Evolutionary conservation across 2,888 invertebrate genomes (phyloP).

Genomic region (Toxonevra muliebris): DNA sequence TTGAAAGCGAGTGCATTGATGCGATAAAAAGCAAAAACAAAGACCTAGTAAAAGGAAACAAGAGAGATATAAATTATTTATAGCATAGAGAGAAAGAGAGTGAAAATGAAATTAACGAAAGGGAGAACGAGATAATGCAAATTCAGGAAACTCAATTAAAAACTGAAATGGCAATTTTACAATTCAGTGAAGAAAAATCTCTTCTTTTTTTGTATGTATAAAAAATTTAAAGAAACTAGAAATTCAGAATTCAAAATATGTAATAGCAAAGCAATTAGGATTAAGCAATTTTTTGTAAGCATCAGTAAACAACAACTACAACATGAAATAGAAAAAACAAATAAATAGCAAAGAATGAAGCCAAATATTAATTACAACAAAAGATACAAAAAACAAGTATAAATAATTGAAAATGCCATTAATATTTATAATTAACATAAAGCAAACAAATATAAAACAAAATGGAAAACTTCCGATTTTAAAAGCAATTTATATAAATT

Average conservation of each 20-base stretch:
- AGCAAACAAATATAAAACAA: slow-evolving; percentile 3
- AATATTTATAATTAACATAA: not conserved
- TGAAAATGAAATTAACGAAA: not conserved
- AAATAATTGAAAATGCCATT: too few relatives aligned
- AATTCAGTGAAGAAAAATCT: too few relatives aligned
- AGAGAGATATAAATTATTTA: too few relatives aligned
- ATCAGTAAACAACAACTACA: slow-evolving; percentile 2
- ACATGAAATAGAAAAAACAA: not conserved
- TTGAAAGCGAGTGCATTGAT: not conserved
- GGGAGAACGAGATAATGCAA: slow-evolving; percentile 9
- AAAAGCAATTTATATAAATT: not conserved
- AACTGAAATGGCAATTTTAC: not conserved
- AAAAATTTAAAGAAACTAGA: not conserved
- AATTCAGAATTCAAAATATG: slow-evolving; percentile 5
- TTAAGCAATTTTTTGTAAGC: not conserved
- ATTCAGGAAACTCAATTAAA: slow-evolving; percentile 24
- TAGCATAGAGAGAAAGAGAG: not conserved
- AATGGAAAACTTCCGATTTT: not conserved
- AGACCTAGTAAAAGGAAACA: not conserved
- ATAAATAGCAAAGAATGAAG: slow-evolving; percentile 17
- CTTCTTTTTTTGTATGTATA: too few relatives aligned
- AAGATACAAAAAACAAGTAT: not conserved
- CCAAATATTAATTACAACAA: slow-evolving; percentile 19
- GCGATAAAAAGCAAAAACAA: not conserved
- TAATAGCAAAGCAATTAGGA: too few relatives aligned